Conservation (phyloP, 2,888 invertebrate genomes). For the Drosophila nigricruria region DNA sequence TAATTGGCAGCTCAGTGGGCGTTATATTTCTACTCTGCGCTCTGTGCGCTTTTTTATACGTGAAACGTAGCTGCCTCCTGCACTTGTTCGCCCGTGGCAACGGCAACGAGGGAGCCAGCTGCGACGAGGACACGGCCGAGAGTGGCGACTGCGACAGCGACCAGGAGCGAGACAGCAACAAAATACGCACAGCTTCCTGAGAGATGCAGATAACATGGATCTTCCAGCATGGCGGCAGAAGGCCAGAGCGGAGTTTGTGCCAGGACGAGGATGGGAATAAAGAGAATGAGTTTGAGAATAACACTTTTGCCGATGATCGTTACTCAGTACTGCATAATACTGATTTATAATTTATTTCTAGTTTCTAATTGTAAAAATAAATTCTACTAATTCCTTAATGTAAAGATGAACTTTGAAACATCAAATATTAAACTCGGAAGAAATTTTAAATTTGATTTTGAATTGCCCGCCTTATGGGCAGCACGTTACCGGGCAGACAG, state of each 20-base stretch:
- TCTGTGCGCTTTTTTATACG: constrained; percentile 87
- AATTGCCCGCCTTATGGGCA: constrained; percentile 41
- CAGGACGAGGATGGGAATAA: constrained; percentile 10
- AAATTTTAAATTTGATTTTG: constrained; percentile 6
- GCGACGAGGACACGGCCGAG: constrained; percentile 73
- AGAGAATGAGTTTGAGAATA: constrained; percentile 4
- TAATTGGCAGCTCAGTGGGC: constrained; percentile 90
- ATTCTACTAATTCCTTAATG: constrained; percentile 41
- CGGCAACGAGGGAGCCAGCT: constrained; percentile 52
- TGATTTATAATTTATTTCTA: constrained; percentile 64
- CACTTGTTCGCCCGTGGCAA: constrained; percentile 73
- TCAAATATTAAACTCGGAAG: constrained; percentile 22
- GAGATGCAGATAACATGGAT: constrained; percentile 76
- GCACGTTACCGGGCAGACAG: constrained; percentile 20
- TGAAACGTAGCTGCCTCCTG: constrained; percentile 84
- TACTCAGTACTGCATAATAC: constrained; percentile 43
- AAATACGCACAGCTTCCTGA: constrained; percentile 83
- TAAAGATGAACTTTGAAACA: constrained; percentile 31
- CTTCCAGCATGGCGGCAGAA: constrained; percentile 47
- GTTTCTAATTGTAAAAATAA: constrained; percentile 59
- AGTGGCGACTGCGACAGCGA: constrained; percentile 82
- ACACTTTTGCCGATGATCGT: constrained; percentile 14
- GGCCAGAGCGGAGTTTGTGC: constrained; percentile 30
- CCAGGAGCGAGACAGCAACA: constrained; percentile 81
- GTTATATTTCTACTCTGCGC: constrained; percentile 89